phyloP scores from a whole-genome alignment of 1,140 invertebrate genomes.

The Calosoma granatense region DNA sequence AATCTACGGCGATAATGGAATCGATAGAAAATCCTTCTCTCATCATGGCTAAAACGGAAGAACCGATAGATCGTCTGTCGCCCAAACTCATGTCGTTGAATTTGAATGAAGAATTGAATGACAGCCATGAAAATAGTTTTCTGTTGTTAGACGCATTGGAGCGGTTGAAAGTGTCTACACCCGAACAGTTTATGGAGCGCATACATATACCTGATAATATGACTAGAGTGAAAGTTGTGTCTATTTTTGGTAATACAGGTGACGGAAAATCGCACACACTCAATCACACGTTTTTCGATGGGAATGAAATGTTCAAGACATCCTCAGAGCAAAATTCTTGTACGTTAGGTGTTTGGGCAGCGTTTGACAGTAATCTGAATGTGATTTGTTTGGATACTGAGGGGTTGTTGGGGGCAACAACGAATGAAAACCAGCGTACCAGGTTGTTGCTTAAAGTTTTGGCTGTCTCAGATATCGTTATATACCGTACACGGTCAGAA shows the following conservation, averaged over 20 bases:
- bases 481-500: constrained; percentile 70
- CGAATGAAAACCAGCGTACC: constrained; percentile 58
- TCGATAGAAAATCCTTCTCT: background rate
- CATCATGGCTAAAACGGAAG: background rate
- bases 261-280: constrained; percentile 78
- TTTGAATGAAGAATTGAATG: background rate
- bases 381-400: constrained; percentile 74
- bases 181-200: background rate
- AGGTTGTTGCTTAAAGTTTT: constrained; percentile 67
- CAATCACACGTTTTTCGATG: constrained; percentile 71
- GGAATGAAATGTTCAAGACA: constrained; percentile 63
- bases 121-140: constrained; percentile 3
- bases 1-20: background rate
- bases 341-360: constrained; percentile 73
- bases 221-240: constrained; percentile 66
- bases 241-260: constrained; percentile 80
- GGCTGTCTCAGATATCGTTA: constrained; percentile 72
- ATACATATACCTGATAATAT: constrained; percentile 7
- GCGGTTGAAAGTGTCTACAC: background rate
- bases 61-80: background rate
- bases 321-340: constrained; percentile 62
- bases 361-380: constrained; percentile 53
- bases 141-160: background rate
- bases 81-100: constrained; percentile 1
- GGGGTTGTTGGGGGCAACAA: constrained; percentile 52